phyloP scores from a whole-genome alignment of 2,113 vertebrate genomes.

The Seriola rivoliana region DNA sequence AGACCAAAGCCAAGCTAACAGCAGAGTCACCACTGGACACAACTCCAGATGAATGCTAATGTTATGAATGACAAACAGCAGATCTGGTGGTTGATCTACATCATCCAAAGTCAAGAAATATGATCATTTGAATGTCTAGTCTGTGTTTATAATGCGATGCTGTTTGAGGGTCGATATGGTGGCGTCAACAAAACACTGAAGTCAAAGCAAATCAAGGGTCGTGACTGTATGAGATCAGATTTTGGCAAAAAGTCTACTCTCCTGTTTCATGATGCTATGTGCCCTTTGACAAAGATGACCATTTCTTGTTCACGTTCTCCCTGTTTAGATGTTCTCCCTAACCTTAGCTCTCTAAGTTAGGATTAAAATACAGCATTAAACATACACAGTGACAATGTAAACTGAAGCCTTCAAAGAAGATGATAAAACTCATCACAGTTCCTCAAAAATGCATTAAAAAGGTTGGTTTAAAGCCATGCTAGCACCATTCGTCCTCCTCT shows the following conservation, averaged over 20 bases:
- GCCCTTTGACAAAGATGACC: constrained; percentile 22
- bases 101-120: background rate
- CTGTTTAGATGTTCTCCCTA: constrained; percentile 14
- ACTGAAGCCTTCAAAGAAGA: constrained; percentile 82
- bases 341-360: constrained; percentile 31
- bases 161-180: constrained; percentile 40
- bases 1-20: background rate
- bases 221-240: constrained; percentile 27
- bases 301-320: constrained; percentile 32
- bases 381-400: constrained; percentile 72
- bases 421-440: constrained; percentile 96
- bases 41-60: too few species aligned
- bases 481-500: constrained; percentile 95
- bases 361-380: constrained; percentile 59
- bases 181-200: constrained; percentile 48
- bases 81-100: constrained; percentile 1
- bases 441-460: constrained; percentile 77
- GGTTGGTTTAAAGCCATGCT: constrained; percentile 83
- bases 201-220: constrained; percentile 40
- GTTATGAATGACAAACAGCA: background rate
- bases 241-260: constrained; percentile 10
- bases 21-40: background rate
- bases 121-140: background rate
- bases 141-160: background rate
- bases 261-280: constrained; percentile 27